Percentiles rank a stretch among this genome's conserved stretches.
Conservation (phyloP, 2,113 vertebrate genomes). For the Prionailurus viverrinus region DNA sequence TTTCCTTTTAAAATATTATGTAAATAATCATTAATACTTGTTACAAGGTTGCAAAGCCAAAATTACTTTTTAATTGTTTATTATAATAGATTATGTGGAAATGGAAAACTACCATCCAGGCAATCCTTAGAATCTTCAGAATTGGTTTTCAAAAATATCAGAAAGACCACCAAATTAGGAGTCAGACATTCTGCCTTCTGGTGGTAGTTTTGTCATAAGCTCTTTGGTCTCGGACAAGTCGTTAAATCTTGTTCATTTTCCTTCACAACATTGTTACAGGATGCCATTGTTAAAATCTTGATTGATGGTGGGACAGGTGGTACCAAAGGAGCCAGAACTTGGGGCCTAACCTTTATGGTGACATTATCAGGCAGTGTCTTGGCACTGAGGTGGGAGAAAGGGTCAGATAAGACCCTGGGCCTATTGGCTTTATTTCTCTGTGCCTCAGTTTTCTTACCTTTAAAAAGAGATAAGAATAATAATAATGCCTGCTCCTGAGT, state of each 20-base stretch:
- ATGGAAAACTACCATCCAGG: not conserved
- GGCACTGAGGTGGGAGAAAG: not conserved
- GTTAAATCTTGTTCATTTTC: not conserved
- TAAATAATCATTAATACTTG: conserved; percentile 74
- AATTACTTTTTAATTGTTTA: conserved; percentile 80
- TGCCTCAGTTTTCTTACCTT: not conserved
- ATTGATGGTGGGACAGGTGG: not conserved
- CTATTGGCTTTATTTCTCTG: not conserved
- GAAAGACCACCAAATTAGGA: not conserved
- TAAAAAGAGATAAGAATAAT: not conserved
- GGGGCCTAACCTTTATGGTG: fast-evolving
- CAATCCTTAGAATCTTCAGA: not conserved
- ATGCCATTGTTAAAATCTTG: not conserved
- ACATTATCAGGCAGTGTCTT: not conserved
- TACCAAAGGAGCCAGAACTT: not conserved
- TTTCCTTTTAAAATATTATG: conserved; percentile 68
- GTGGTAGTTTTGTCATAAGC: not conserved
- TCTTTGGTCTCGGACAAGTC: not conserved
- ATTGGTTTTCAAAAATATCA: not conserved
- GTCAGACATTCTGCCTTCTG: not conserved
- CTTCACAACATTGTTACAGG: not conserved
- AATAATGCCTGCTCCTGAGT: not conserved
- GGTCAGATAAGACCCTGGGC: not conserved
- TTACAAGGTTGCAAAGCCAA: conserved; percentile 67
- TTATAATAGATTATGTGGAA: conserved; percentile 51